Base-by-base conservation (phyloP, 2,113 vertebrate species). In the Stegastes partitus region DNA sequence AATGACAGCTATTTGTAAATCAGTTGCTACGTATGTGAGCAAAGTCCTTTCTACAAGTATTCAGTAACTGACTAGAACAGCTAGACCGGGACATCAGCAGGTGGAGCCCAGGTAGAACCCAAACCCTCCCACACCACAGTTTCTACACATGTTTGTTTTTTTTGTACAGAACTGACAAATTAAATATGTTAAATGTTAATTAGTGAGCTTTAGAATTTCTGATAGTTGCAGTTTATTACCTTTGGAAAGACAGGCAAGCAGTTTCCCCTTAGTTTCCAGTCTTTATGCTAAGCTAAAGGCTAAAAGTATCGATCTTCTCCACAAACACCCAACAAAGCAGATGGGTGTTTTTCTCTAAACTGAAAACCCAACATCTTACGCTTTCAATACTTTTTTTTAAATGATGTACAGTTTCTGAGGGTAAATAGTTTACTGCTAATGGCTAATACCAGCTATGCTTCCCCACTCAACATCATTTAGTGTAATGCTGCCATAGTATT, bases 401-500 rank as follows among this genome's bases (percentile, higher is more conserved):
- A 9, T 34, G n/a, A 34, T 42, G 39, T 42, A 34, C 4, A 34
- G 2, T 1, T 42, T 42, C 2, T 42, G 3, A 14, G 11, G 39
- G 12, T 39, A 34, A 34, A 34, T 34, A 55, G 68, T 66, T 64
- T 45, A 51, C 5, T 28, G 18, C 14, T 5, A 75, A 28, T 75
- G 12, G 47, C 18, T 39, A 6, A 61, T 50, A 69, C 16, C 0
- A 3, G 22, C n/a, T 39, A 50, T 70, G 50, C 31, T 21, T 9
- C 8, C 31, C 31, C 8, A 42, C 39, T 42, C 39, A 42, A 15
- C 39, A 14, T 14, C 11, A 12, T 15, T 42, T 42, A 8, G 14
- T 42, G 39, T 42, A 42, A 42, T 42, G 39, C 39, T 42, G 12
- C 6, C 12, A 42, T 14, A 42, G 10, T 3, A 42, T 42, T n/a